Conservation (phyloP, 2,113 vertebrate genomes). For the Hucho hucho region DNA sequence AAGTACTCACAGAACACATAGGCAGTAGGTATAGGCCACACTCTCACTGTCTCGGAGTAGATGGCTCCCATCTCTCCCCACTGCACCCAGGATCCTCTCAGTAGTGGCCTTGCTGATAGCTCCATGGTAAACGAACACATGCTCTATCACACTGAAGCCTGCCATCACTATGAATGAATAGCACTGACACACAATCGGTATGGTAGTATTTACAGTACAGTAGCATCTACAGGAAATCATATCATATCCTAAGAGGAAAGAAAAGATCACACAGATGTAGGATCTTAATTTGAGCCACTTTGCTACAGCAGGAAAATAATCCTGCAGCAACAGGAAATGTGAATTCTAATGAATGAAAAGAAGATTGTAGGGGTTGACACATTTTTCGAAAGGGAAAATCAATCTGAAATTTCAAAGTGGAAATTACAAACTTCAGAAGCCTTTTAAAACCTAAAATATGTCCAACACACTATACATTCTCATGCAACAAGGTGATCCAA, state of each 20-base stretch:
- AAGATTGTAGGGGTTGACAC: no score
- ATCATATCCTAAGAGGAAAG: no score
- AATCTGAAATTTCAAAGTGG: no score
- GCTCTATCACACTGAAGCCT: conserved; percentile 22
- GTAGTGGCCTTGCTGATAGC: conserved; percentile 71
- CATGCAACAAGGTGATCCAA: no score
- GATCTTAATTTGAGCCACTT: no score
- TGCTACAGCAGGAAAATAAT: no score
- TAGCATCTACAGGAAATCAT: neutral
- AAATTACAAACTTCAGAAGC: no score
- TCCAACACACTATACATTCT: no score
- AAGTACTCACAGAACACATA: conserved; percentile 83
- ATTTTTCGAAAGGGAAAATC: no score
- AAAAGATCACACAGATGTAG: neutral
- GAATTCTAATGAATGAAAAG: no score
- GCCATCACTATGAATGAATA: neutral
- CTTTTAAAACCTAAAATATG: no score
- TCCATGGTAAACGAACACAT: conserved; percentile 69
- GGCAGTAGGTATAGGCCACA: conserved; percentile 74
- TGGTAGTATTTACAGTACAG: neutral
- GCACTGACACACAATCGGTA: neutral
- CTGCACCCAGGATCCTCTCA: conserved; percentile 71
- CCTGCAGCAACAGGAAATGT: no score
- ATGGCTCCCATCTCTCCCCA: conserved; percentile 77
- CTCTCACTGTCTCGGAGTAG: conserved; percentile 81